Evolutionary conservation across 2,113 vertebrate species (phyloP).

Genomic region (Gambusia holbrooki): DNA sequence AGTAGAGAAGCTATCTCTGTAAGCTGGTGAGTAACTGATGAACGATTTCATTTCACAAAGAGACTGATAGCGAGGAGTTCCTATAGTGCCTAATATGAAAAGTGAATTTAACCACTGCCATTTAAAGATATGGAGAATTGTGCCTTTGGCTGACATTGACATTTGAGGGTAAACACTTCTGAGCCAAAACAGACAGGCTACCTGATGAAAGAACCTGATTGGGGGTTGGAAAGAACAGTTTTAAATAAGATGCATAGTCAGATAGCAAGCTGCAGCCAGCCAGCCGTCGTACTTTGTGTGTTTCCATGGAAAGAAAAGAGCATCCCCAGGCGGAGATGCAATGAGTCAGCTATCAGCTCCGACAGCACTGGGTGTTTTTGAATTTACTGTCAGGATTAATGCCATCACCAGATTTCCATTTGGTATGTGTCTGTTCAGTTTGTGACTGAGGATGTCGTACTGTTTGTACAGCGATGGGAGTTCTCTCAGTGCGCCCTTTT

Average conservation of each 20-base stretch:
- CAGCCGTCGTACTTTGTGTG: constrained; percentile 34
- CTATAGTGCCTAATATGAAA: constrained; percentile 32
- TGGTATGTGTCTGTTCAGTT: constrained; percentile 43
- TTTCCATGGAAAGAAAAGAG: constrained; percentile 45
- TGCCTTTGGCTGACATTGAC: constrained; percentile 45
- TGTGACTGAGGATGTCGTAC: constrained; percentile 45
- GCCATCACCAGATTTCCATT: constrained; percentile 58
- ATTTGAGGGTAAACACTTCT: constrained; percentile 60
- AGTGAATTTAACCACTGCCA: constrained; percentile 38
- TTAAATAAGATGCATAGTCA: constrained; percentile 68
- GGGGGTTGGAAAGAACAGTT: constrained; percentile 51
- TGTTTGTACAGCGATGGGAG: constrained; percentile 12
- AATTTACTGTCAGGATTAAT: constrained; percentile 69
- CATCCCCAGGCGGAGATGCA: constrained; percentile 43
- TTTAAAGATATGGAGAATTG: constrained; percentile 38
- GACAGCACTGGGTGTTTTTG: constrained; percentile 48
- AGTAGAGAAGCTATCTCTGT: constrained; percentile 46
- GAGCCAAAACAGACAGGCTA: constrained; percentile 58
- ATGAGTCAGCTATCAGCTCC: constrained; percentile 52
- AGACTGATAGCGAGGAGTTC: constrained; percentile 30
- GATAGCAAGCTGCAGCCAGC: constrained; percentile 53
- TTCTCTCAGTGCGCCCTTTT: constrained; percentile 25
- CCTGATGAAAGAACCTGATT: constrained; percentile 61
- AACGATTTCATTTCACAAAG: constrained; percentile 38
- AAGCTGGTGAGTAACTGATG: constrained; percentile 47